These are phyloP conservation scores for Elegia similella DNA, from an alignment of 2,888 invertebrate species.

Conservation along the genomic window DNA sequence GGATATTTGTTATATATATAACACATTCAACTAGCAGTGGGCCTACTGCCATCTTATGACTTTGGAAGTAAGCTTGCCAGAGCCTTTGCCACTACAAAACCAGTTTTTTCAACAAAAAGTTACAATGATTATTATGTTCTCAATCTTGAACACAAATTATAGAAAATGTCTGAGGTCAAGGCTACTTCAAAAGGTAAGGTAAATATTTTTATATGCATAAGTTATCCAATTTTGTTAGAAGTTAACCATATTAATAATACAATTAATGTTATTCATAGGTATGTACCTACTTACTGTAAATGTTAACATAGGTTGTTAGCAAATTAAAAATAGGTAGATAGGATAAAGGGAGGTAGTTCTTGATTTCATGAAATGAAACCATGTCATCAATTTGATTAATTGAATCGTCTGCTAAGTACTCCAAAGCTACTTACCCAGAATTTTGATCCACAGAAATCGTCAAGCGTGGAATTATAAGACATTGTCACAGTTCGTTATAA, in stretches of 20 bases:
- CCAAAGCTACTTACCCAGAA: conserved; percentile 88
- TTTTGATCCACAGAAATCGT: conserved; percentile 88
- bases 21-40: too few species aligned
- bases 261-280: too few species aligned
- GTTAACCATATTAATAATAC: too few species aligned
- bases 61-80: too few species aligned
- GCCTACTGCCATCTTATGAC: too few species aligned
- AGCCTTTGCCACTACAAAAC: not conserved
- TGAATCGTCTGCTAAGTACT: not conserved
- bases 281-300: too few species aligned
- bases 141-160: conserved; percentile 22
- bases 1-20: too few species aligned
- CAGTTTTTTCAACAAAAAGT: not conserved
- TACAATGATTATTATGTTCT: not conserved
- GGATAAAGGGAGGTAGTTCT: not conserved
- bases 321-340: too few species aligned
- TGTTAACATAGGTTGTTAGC: not conserved
- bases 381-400: not conserved
- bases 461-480: conserved; percentile 83
- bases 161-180: conserved; percentile 53
- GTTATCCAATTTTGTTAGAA: too few species aligned
- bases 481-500: conserved; percentile 65
- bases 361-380: not conserved
- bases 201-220: too few species aligned
- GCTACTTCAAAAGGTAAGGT: conserved; percentile 26